Evolutionary conservation across 2,888 invertebrate species (phyloP), one percentile per base, ranked within the genome.

Genomic region (Electrophaes corylata): DNA sequence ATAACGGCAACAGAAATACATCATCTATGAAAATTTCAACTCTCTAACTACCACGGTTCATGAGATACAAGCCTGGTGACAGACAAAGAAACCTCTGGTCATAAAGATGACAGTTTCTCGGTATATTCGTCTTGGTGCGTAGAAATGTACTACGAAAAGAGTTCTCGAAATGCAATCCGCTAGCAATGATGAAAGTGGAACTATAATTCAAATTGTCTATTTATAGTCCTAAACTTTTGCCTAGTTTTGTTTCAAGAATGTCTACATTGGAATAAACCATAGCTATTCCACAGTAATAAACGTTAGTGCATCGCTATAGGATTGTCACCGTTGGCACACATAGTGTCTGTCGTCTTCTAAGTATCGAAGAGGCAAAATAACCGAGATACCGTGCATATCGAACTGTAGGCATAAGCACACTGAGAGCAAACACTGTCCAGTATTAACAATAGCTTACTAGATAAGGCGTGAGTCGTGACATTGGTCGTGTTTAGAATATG

Each of bases 271-370:
- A 43, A 43, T 48, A 51, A 35, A 29, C 58, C 26, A 39, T 16
- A 29, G 40, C 57, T 37, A 44, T 55, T 44, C 44, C n/a, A 45
- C 12, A 46, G 55, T 39, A 51, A 51, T 55, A 60, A 60, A 51
- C 51, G 51, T 44, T 51, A 29, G 37, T 46, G 51, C 55, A 51
- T 47, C 33, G 40, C 47, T 51, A 39, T 50, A 60, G 60, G 47
- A 60, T 44, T 55, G 51, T 60, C 50, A 16, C 39, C 18, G 33
- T 31, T 51, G 49, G 2, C 37, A 60, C 40, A 43, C 54, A 54
- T 46, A 33, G 23, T 48, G 40, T 45, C 35, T 26, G 59, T 53
- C 18, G n/a, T 20, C 44, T 45, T 57, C 53, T 44, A 48, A 33
- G 19, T n/a, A 19, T 52, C 37, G 45, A 51, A 35, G 54, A 55